phyloP scores from a whole-genome alignment of 2,888 invertebrate species.

The Dasysyrphus tricinctus region DNA sequence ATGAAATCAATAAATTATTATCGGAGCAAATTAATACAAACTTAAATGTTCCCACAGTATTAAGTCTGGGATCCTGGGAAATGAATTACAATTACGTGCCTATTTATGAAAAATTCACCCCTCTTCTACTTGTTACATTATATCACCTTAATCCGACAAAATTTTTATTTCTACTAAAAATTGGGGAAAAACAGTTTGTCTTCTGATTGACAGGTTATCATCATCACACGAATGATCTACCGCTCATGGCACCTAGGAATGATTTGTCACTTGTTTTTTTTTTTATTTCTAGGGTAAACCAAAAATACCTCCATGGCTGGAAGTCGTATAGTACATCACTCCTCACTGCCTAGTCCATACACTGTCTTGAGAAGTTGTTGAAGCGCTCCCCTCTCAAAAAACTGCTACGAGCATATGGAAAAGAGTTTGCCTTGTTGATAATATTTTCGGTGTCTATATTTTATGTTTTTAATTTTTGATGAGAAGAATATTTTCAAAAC shows the following conservation, averaged over 20 bases:
- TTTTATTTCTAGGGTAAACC: slow-evolving; percentile 12
- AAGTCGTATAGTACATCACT: slow-evolving; percentile 32
- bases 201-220: slow-evolving; percentile 57
- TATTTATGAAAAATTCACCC: background rate
- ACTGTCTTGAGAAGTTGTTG: background rate
- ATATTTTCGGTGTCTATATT: slow-evolving; percentile 24
- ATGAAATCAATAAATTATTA: too few relatives aligned
- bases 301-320: slow-evolving; percentile 37
- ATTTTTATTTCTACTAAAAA: background rate
- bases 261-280: slow-evolving; percentile 65
- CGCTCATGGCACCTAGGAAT: slow-evolving; percentile 21
- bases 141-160: background rate
- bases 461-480: slow-evolving; percentile 29
- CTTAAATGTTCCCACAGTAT: background rate
- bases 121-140: background rate
- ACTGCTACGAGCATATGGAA: background rate
- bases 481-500: slow-evolving; percentile 54
- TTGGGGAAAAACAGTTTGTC: background rate
- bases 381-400: background rate
- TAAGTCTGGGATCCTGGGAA: background rate
- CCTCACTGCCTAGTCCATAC: slow-evolving; percentile 1
- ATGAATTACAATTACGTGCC: background rate
- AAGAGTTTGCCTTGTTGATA: slow-evolving; percentile 63
- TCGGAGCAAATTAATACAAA: background rate
- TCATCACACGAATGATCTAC: slow-evolving; percentile 55